A percentile compares a stretch with the other conserved stretches of the same genome.
These are phyloP conservation scores for Pheosia tremula DNA, from an alignment of 2,888 invertebrate genomes.

Conservation along the genomic window DNA sequence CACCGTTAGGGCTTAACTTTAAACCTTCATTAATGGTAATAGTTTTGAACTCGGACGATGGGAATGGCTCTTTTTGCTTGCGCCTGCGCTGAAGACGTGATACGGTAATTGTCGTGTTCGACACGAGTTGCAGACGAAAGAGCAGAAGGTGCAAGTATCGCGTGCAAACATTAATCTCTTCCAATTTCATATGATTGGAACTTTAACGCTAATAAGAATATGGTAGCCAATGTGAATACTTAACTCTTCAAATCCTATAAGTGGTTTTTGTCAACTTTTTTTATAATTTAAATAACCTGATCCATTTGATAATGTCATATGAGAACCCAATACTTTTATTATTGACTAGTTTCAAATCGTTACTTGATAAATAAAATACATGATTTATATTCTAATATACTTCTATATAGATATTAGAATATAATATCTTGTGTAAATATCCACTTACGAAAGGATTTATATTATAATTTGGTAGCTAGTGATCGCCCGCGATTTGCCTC, in stretches of 20 bases:
- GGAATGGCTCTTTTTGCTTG: slow-evolving; percentile 73
- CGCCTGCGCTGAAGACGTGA: slow-evolving; percentile 46
- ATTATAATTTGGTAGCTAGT: background rate
- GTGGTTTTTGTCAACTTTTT: slow-evolving; percentile 24
- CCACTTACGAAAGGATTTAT: slow-evolving; percentile 2
- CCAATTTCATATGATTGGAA: slow-evolving; percentile 1
- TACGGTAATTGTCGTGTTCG: slow-evolving; percentile 64
- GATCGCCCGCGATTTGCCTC: background rate
- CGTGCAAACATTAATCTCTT: slow-evolving; percentile 6
- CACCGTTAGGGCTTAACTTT: slow-evolving; percentile 75
- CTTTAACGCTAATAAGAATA: slow-evolving; percentile 8
- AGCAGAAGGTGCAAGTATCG: slow-evolving; percentile 23
- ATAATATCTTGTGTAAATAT: slow-evolving; percentile 1
- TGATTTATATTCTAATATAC: slow-evolving; percentile 32
- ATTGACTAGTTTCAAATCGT: slow-evolving; percentile 31
- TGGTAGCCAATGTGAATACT: background rate
- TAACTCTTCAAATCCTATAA: slow-evolving; percentile 18
- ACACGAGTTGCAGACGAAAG: slow-evolving; percentile 44
- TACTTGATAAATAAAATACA: slow-evolving; percentile 28
- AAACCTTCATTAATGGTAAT: slow-evolving; percentile 79
- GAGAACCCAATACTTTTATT: slow-evolving; percentile 33
- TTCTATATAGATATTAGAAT: slow-evolving; percentile 28
- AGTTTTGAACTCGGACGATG: slow-evolving; percentile 66
- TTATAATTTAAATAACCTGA: slow-evolving; percentile 26
- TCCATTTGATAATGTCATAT: slow-evolving; percentile 27